Evolutionary conservation across 2,888 invertebrate genomes (phyloP).

Genomic region (Fabriciana adippe): DNA sequence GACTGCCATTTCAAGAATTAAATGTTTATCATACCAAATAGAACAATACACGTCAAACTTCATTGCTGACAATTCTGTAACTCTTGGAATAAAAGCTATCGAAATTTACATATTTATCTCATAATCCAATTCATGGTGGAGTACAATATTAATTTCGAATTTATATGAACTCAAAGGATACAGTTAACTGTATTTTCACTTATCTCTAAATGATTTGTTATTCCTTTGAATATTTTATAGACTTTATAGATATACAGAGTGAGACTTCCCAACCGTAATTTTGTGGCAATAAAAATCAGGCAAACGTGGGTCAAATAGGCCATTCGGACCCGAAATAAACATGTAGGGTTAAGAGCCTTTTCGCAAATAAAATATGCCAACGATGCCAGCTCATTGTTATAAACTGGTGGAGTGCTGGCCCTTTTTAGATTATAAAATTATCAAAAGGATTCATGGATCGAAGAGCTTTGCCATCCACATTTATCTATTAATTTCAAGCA

Average conservation of each 20-base stretch:
- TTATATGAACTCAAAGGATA: too few relatives aligned
- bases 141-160: not conserved
- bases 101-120: too few relatives aligned
- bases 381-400: constrained; percentile 26
- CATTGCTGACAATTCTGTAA: too few relatives aligned
- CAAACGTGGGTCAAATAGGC: constrained; percentile 30
- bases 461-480: too few relatives aligned
- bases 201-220: constrained; percentile 4
- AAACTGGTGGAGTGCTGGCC: constrained; percentile 8
- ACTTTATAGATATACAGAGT: constrained; percentile 16
- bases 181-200: not conserved
- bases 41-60: too few relatives aligned
- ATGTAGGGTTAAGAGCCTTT: constrained; percentile 28
- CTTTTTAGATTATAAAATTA: constrained; percentile 15
- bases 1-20: too few relatives aligned
- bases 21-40: too few relatives aligned
- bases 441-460: not conserved
- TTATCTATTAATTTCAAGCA: too few relatives aligned
- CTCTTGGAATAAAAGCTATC: too few relatives aligned
- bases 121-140: too few relatives aligned
- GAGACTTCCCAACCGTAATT: constrained; percentile 24
- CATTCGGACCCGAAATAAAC: constrained; percentile 36
- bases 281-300: constrained; percentile 34
- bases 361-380: constrained; percentile 31
- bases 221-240: constrained; percentile 16